Evolutionary conservation across 92 coral and sea anemone species (phyloP).

Genomic region (Actinostola sp.): DNA sequence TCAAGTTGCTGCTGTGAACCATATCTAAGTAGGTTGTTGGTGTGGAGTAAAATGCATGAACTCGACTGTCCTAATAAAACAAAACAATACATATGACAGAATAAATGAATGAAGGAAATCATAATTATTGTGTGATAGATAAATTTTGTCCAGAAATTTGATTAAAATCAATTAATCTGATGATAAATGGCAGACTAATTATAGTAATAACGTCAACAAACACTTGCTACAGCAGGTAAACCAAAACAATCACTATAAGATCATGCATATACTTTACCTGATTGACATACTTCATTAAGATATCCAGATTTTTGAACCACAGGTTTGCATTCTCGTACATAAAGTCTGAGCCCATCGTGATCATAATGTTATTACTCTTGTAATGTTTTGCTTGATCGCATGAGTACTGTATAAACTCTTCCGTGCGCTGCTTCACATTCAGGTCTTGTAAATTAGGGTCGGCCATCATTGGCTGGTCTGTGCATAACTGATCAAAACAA

Average conservation of each 20-base stretch:
- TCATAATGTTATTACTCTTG: conserved; percentile 74
- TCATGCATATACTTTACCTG: conserved; percentile 51
- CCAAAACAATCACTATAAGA: neutral
- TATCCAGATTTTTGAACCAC: conserved; percentile 93
- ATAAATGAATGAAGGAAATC: neutral
- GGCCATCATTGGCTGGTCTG: conserved; percentile 76
- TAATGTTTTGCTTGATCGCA: conserved; percentile 79
- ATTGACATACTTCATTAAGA: conserved; percentile 76
- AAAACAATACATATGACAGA: neutral
- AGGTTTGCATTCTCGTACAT: conserved; percentile 80
- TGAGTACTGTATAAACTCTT: conserved; percentile 56
- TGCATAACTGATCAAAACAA: conserved; percentile 85
- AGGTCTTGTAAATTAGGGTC: conserved; percentile 67
- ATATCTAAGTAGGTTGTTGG: conserved; percentile 92
- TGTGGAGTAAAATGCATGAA: conserved; percentile 93
- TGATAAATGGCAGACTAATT: neutral
- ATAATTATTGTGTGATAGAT: neutral
- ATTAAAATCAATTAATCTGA: neutral
- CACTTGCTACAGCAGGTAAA: neutral
- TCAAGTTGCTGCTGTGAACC: conserved; percentile 74
- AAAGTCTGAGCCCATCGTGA: conserved; percentile 95
- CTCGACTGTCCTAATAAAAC: conserved; percentile 77
- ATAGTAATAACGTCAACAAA: neutral
- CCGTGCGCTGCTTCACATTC: conserved; percentile 73
- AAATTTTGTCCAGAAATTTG: no score